Conservation (phyloP, 2,888 invertebrate species). For the Thymelicus acteon region DNA sequence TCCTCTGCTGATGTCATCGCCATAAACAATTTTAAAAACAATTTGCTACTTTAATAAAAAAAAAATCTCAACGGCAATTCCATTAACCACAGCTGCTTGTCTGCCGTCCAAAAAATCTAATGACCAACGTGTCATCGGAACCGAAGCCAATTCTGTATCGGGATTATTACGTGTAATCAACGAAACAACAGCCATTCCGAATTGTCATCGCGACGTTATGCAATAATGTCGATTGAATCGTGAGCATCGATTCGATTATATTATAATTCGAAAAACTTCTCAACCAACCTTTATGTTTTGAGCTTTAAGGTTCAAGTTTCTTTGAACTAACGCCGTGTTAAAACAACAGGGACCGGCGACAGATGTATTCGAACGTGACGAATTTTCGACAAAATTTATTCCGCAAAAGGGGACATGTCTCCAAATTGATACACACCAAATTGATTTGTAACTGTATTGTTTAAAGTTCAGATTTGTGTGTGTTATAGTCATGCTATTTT, state of each 20-base stretch:
- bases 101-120: constrained; percentile 56
- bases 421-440: constrained; percentile 15
- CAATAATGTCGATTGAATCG: constrained; percentile 71
- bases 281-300: neutral
- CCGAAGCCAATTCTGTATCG: constrained; percentile 64
- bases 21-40: neutral
- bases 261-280: constrained; percentile 38
- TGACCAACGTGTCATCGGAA: constrained; percentile 73
- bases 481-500: constrained; percentile 54
- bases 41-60: constrained; percentile 1
- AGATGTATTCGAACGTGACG: constrained; percentile 84
- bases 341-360: constrained; percentile 56
- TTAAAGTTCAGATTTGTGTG: constrained; percentile 49
- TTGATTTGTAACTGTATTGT: constrained; percentile 37
- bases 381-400: constrained; percentile 73
- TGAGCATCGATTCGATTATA: constrained; percentile 66
- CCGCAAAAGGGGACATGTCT: constrained; percentile 53
- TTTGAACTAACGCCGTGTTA: neutral
- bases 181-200: constrained; percentile 64
- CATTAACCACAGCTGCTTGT: constrained; percentile 26
- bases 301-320: constrained; percentile 38
- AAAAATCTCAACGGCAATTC: constrained; percentile 13
- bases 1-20: too few relatives aligned
- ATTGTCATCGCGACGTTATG: constrained; percentile 83
- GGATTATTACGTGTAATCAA: constrained; percentile 75